Evolutionary conservation across 2,888 invertebrate species (phyloP), one percentile per base, ranked within the genome.

Genomic region (Microdon myrmicae): DNA sequence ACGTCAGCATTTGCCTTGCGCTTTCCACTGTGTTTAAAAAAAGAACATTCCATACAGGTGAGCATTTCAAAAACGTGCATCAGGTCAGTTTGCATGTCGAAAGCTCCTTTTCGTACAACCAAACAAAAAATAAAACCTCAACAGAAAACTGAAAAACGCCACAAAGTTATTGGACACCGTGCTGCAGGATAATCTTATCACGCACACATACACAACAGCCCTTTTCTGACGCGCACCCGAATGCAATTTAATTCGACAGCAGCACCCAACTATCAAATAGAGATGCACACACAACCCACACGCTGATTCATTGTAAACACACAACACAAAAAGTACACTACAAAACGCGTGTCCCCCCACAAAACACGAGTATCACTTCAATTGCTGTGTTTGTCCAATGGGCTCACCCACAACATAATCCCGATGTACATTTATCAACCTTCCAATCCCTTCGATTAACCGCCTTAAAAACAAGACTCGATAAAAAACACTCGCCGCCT

Each of bases 391-490:
- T 31, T 12, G 17, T 12, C 37, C 7, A 31, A 17, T 49, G 17
- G 38, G 17, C 10, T 22, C 23, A 48, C 13, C 16, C n/a, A n/a
- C n/a, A 39, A 32, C 16, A 32, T n/a, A 39, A 25, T 6, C 34
- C 32, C 10, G 10, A 14, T n/a, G n/a, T 19, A 23, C 16, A 48
- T 10, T 14, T 25, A 38, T 38, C 38, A 31, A 23, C 32, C 39
- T 25, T 34, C 32, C 41, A 20, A 49, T 49, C 34, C 49, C 49
- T 39, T 25, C 39, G 26, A 49, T 31, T 31, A 34, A 7, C 3
- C 13, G 19, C 32, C 16, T 17, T 17, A 12, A 14, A 32, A n/a
- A 14, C n/a, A 5, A 28, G 7, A n/a, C 47, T 13, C 26, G 19
- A 9, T n/a, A 7, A 38, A 38, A 38, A 14, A 3, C 38, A 23